Conservation (phyloP, 2,888 invertebrate species). For the Tethea ocularis region DNA sequence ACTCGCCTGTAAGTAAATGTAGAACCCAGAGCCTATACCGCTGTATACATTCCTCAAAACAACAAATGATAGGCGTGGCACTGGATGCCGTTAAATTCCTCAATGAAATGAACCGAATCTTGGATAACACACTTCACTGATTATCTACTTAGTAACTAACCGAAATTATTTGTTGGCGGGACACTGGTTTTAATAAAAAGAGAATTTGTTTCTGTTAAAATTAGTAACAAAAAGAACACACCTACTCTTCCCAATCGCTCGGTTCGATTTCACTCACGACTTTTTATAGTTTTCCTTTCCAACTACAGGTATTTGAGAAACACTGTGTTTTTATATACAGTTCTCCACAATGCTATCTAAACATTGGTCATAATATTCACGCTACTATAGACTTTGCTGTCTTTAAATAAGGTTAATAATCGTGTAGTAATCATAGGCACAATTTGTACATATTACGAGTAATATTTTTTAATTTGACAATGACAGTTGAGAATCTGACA, state of each 20-base stretch:
- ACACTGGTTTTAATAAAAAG: not conserved
- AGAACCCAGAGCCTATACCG: constrained; percentile 17
- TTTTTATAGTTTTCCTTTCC: constrained; percentile 6
- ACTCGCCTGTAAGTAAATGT: constrained; percentile 31
- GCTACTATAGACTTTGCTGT: not conserved
- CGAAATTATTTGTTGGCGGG: not conserved
- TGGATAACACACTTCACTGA: not conserved
- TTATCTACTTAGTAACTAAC: not conserved
- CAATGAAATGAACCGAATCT: constrained; percentile 57
- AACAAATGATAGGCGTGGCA: constrained; percentile 71
- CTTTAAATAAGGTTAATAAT: not conserved
- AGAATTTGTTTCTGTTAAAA: constrained; percentile 7
- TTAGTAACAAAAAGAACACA: constrained; percentile 38
- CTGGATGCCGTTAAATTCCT: constrained; percentile 53
- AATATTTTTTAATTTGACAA: not conserved
- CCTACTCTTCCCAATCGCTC: constrained; percentile 26
- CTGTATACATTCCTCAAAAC: constrained; percentile 23
- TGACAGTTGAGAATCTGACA: no score
- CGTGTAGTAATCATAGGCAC: not conserved
- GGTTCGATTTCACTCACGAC: not conserved
- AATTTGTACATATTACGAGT: no score
- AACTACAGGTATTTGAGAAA: constrained; percentile 11
- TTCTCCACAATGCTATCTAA: not conserved
- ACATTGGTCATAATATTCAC: not conserved
- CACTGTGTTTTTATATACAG: constrained; percentile 2